phyloP scores from a whole-genome alignment of 2,888 invertebrate genomes.

The Congeria kusceri region DNA sequence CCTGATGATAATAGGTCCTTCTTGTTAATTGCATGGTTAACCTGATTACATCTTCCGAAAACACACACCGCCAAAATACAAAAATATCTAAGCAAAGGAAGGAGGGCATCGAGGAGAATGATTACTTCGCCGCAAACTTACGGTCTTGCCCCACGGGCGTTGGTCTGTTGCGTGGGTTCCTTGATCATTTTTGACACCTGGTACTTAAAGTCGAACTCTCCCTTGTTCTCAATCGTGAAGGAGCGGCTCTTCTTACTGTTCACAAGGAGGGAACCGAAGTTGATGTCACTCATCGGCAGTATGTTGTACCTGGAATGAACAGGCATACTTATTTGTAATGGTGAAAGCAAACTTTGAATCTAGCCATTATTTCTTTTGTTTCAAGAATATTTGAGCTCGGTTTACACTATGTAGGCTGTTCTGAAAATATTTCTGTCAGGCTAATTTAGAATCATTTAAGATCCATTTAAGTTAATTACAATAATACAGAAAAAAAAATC shows the following conservation, averaged over 20 bases:
- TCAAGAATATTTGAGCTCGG: no score
- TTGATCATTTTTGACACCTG: conserved; percentile 82
- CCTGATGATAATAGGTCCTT: no score
- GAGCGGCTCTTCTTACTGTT: conserved; percentile 84
- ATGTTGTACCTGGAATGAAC: conserved; percentile 82
- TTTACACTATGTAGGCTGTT: no score
- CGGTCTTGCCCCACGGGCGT: conserved; percentile 70
- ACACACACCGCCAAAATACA: neutral
- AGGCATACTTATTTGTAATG: neutral
- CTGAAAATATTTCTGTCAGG: no score
- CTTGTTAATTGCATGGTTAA: no score
- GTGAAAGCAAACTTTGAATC: no score
- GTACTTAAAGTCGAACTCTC: conserved; percentile 85
- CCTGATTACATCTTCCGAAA: no score
- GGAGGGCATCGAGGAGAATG: no score
- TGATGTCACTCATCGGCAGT: conserved; percentile 84
- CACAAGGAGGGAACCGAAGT: conserved; percentile 84
- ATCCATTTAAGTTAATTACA: no score
- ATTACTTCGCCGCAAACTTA: conserved; percentile 70
- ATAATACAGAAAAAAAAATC: no score
- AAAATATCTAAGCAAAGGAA: neutral
- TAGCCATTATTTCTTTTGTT: no score
- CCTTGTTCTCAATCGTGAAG: conserved; percentile 85
- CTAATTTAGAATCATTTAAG: no score
- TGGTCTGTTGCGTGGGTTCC: conserved; percentile 67